These are phyloP conservation scores for Aphodius sticticus DNA, from an alignment of 2,888 invertebrate genomes.

Conservation along the genomic window DNA sequence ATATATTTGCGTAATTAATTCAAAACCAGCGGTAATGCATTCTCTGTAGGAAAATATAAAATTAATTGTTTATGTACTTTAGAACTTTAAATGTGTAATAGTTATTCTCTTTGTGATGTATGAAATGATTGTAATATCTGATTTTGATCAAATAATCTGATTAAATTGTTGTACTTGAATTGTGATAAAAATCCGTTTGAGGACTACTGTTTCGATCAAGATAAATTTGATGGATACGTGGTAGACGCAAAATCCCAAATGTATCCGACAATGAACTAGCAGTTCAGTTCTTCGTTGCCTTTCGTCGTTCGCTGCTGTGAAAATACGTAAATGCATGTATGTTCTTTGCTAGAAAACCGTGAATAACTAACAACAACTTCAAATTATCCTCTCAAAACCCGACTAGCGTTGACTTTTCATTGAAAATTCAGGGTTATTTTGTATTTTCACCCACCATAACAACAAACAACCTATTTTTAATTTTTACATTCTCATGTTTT, in stretches of 20 bases:
- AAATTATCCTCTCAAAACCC: neutral
- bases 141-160: neutral
- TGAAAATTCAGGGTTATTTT: slow-evolving; percentile 6
- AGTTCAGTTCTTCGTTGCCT: neutral
- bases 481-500: neutral
- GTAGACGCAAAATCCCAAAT: slow-evolving; percentile 13
- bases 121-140: neutral
- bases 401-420: neutral
- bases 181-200: slow-evolving; percentile 35
- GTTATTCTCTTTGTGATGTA: neutral
- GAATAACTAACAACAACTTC: neutral
- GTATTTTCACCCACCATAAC: neutral
- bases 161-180: neutral
- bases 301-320: neutral
- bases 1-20: neutral
- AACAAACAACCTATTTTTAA: slow-evolving; percentile 21
- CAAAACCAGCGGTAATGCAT: neutral
- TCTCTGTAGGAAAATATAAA: no score
- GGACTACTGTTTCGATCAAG: slow-evolving; percentile 6
- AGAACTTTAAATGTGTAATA: no score
- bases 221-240: slow-evolving; percentile 12
- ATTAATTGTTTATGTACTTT: neutral
- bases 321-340: slow-evolving; percentile 12
- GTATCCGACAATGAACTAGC: slow-evolving; percentile 23
- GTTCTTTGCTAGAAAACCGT: neutral